phyloP scores from a whole-genome alignment of 2,113 vertebrate species.

The Numenius arquata region DNA sequence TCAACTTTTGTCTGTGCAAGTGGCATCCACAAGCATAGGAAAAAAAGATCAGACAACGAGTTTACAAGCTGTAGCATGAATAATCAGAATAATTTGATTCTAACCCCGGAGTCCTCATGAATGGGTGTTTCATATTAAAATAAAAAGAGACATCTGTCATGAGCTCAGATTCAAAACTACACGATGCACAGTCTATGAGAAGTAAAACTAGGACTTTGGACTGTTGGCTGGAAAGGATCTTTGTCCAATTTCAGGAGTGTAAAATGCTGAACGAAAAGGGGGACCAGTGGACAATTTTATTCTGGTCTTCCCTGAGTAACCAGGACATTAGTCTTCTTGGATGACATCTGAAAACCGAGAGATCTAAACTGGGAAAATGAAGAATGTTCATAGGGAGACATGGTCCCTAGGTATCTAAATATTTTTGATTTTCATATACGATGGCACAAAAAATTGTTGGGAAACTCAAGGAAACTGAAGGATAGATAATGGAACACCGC shows the following conservation, averaged over 20 bases:
- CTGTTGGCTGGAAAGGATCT: background rate
- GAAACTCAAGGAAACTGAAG: background rate
- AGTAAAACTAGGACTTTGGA: background rate
- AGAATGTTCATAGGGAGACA: background rate
- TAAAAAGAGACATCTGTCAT: background rate
- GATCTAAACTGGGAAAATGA: background rate
- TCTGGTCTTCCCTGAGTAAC: background rate
- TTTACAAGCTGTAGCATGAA: conserved; percentile 15
- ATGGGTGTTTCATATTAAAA: conserved; percentile 2
- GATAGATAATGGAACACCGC: background rate
- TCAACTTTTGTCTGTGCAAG: conserved; percentile 28
- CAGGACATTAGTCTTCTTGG: background rate
- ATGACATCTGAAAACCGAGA: background rate
- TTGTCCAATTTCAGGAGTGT: background rate
- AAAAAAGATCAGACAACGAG: background rate
- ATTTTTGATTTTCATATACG: background rate
- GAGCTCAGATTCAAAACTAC: background rate
- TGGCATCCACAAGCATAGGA: conserved; percentile 10
- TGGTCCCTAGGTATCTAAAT: background rate
- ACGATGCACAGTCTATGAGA: background rate
- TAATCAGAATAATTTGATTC: conserved; percentile 20
- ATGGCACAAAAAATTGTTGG: background rate
- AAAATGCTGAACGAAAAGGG: background rate
- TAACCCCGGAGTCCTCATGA: conserved; percentile 1
- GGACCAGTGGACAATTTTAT: background rate